Conservation (phyloP, 2,797 vertebrate species). For the Cyprinella venusta region DNA sequence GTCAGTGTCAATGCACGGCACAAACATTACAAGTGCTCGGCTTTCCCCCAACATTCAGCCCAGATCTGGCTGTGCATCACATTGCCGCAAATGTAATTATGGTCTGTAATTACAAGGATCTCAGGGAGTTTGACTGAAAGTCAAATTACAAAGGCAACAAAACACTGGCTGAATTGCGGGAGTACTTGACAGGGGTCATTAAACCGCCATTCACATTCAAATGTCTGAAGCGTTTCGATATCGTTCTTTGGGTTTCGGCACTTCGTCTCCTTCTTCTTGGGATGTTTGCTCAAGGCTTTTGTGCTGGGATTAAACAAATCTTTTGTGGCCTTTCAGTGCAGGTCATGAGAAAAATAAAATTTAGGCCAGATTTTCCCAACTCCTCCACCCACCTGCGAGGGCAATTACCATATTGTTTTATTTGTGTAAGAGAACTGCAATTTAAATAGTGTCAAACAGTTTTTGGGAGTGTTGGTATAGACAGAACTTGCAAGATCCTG, state of each 20-base stretch:
- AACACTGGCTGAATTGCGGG: conserved; percentile 82
- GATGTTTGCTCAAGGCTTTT: conserved; percentile 78
- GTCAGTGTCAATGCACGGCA: conserved; percentile 76
- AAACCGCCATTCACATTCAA: conserved; percentile 85
- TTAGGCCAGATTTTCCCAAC: conserved; percentile 32
- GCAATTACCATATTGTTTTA: conserved; percentile 60
- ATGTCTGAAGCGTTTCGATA: conserved; percentile 73
- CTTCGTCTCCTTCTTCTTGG: conserved; percentile 66
- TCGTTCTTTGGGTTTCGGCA: conserved; percentile 70
- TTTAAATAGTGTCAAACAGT: conserved; percentile 8
- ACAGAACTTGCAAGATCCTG: background rate
- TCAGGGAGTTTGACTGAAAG: conserved; percentile 76
- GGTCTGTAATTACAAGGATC: conserved; percentile 77
- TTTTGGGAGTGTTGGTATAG: background rate
- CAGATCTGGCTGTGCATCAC: conserved; percentile 64
- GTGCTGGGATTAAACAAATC: conserved; percentile 65
- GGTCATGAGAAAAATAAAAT: conserved; percentile 76
- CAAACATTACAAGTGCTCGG: conserved; percentile 64
- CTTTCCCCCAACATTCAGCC: conserved; percentile 61
- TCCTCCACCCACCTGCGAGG: conserved; percentile 42
- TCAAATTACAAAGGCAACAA: conserved; percentile 78
- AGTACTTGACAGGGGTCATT: conserved; percentile 83
- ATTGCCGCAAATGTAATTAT: conserved; percentile 77
- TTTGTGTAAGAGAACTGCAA: conserved; percentile 24
- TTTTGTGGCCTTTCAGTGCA: conserved; percentile 54